These are phyloP conservation scores for Orthosia cruda DNA, from an alignment of 2,888 invertebrate species.

Conservation along the genomic window DNA sequence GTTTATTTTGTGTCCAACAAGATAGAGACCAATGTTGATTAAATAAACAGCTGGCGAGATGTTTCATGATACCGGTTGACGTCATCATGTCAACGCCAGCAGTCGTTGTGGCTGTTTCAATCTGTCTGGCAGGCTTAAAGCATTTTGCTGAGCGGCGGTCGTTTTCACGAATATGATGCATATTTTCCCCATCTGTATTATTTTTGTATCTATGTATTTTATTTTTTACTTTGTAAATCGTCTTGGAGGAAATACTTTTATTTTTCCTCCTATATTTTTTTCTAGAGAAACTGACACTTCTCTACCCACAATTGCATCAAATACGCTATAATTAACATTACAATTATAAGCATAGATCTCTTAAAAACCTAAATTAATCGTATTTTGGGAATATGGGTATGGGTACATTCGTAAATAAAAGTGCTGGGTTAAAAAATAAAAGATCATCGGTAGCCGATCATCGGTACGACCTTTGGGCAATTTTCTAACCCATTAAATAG, in stretches of 20 bases:
- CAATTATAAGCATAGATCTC: background rate
- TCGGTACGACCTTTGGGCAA: constrained; percentile 50
- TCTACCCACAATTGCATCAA: background rate
- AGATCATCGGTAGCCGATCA: constrained; percentile 26
- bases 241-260: no score
- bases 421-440: constrained; percentile 52
- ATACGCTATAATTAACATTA: background rate
- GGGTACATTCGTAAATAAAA: constrained; percentile 17
- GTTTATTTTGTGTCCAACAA: background rate
- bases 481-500: constrained; percentile 67
- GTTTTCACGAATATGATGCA: no score
- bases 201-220: no score
- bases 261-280: no score
- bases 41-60: background rate
- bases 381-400: background rate
- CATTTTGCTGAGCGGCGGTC: no score
- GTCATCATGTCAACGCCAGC: background rate
- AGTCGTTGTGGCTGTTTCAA: background rate
- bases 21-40: background rate
- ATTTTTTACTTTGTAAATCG: no score
- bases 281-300: background rate
- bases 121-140: no score
- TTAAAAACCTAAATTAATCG: background rate
- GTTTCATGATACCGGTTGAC: background rate
- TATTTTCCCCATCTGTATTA: no score